A percentile compares a stretch with the other conserved stretches of the same genome.
These are phyloP conservation scores for Rhabdomys pumilio DNA, from an alignment of 2,797 vertebrate genomes.

Conservation along the genomic window DNA sequence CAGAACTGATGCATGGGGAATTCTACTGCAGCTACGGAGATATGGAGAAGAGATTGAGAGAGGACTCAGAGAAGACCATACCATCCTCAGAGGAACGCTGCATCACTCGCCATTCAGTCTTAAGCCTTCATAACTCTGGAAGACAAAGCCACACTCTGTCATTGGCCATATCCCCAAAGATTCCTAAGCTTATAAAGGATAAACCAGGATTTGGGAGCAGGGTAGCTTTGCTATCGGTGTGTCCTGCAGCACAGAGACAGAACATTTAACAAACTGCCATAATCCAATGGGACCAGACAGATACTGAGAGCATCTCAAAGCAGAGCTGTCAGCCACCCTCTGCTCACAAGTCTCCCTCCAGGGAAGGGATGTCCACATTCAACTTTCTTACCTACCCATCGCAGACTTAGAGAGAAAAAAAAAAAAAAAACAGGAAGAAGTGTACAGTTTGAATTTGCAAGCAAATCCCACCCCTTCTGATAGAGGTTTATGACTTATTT, in stretches of 20 bases:
- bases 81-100: background rate
- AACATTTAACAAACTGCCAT: background rate
- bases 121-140: background rate
- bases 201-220: background rate
- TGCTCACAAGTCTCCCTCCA: background rate
- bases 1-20: background rate
- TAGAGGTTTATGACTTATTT: background rate
- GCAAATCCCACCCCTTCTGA: background rate
- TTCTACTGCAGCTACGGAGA: background rate
- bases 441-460: background rate
- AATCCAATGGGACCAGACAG: fast-evolving
- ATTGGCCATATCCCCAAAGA: background rate
- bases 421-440: background rate
- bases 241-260: background rate
- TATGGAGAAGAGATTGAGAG: fast-evolving
- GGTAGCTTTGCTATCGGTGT: background rate
- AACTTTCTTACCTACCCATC: background rate
- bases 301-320: background rate
- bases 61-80: background rate
- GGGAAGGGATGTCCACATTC: background rate
- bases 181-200: background rate
- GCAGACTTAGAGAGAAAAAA: background rate
- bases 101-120: background rate
- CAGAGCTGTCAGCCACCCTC: too few species aligned
- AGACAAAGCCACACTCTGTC: background rate